Base-by-base conservation (phyloP, 2,797 vertebrate genomes). In the Vespertilio murinus region DNA sequence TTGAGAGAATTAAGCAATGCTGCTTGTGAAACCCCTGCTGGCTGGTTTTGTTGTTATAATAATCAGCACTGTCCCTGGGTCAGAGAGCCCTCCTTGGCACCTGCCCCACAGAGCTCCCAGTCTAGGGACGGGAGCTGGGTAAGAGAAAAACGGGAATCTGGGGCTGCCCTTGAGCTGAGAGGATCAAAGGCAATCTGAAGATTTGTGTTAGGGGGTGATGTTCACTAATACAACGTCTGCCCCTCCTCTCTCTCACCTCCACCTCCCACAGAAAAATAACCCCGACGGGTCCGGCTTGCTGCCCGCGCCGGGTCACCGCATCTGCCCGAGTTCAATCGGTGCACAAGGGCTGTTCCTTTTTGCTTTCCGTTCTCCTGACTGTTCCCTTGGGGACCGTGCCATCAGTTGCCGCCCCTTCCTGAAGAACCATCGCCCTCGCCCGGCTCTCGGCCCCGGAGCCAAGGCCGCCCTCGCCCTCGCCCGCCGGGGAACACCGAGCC, bases 351-450 rank as follows among this genome's bases (percentile, higher is more conserved):
- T 14, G 20, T 14, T 69, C 38, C 61, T 30, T 33, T 17, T 22
- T 1, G 22, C 67, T 22, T 10, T 28, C 0, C 0, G 14, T 18
- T 18, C 64, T 81, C 33, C 40, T 1, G 6, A 6, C 56, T 3
- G 35, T 11, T 67, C 9, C 3, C 42, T 64, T 8, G 6, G 52
- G 1, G 0, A 40, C 52, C 8, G 52, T 23, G 11, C n/a, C 47
- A 8, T 49, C 54, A 0, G n/a, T 9, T 17, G 69, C 45, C 14
- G n/a, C 42, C 33, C 28, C 52, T 52, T 13, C 33, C 28, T 5
- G 0, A 22, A 2, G 28, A 69, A 12, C 42, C 52, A 22, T 54
- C 52, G 20, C 52, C 25, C 9, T 17, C 1, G 30, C 67, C 59
- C 5, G 70, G 28, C n/a, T 3, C 35, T 2, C 30, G 78, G 84